These are phyloP conservation scores for Clarias magur DNA, from an alignment of 2,113 vertebrate genomes.

Conservation along the genomic window DNA sequence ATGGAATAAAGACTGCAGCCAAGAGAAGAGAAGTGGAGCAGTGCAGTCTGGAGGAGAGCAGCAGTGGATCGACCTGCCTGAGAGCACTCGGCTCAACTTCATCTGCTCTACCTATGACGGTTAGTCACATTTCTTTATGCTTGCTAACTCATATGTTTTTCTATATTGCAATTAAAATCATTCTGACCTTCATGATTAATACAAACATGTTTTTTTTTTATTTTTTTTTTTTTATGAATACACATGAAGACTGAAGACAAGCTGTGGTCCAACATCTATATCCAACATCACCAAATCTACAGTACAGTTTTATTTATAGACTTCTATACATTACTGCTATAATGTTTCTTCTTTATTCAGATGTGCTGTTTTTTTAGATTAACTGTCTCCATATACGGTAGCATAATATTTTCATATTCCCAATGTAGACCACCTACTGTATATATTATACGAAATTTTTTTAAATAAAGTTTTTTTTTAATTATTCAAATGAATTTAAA, in stretches of 20 bases:
- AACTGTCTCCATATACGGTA: not conserved
- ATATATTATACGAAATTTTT: not conserved
- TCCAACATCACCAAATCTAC: not conserved
- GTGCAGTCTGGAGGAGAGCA: not conserved
- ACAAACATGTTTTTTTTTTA: too few species aligned
- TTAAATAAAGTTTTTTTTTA: not conserved
- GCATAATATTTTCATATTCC: not conserved
- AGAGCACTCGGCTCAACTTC: conserved; percentile 40
- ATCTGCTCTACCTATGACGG: conserved; percentile 29
- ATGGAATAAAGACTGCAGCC: not conserved
- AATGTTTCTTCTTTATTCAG: not conserved
- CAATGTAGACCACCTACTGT: not conserved
- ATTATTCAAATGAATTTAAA: too few species aligned
- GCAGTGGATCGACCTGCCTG: conserved; percentile 16
- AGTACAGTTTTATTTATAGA: not conserved
- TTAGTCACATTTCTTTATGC: not conserved
- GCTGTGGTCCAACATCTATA: too few species aligned
- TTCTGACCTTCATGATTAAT: too few species aligned
- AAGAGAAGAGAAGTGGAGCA: not conserved
- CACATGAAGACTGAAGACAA: not conserved
- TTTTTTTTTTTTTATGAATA: not conserved
- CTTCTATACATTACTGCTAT: not conserved
- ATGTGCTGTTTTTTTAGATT: not conserved
- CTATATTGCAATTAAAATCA: not conserved
- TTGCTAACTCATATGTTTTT: not conserved